Evolutionary conservation across 2,797 vertebrate genomes (phyloP).

Genomic region (Molossus alvarezi): DNA sequence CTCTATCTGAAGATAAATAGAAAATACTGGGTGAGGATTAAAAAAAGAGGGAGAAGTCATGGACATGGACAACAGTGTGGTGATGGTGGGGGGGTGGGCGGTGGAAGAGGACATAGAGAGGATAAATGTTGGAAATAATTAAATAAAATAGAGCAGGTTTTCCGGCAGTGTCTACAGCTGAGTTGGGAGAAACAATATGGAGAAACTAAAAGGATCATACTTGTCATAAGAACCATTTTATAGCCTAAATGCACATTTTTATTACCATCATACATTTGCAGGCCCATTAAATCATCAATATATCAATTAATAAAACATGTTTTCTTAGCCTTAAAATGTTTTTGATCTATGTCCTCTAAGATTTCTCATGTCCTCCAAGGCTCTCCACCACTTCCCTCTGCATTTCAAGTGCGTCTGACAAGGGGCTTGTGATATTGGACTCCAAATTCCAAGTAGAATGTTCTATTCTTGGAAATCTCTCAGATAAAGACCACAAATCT

Average conservation of each 20-base stretch:
- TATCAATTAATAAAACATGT: background rate
- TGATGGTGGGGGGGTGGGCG: no score
- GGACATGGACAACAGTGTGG: no score
- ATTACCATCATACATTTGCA: background rate
- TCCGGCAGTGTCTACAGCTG: background rate
- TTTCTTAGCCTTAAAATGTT: background rate
- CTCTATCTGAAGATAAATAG: no score
- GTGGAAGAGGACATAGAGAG: no score
- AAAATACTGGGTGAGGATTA: no score
- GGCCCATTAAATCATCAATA: background rate
- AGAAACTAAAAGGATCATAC: constrained; percentile 19
- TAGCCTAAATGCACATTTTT: background rate
- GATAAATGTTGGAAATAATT: no score
- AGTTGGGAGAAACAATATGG: background rate
- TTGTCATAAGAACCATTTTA: background rate
- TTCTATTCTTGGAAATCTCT: background rate
- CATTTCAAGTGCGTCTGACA: background rate
- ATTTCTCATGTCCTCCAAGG: background rate
- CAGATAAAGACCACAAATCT: background rate
- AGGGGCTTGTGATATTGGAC: background rate
- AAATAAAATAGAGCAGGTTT: background rate
- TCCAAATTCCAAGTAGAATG: background rate
- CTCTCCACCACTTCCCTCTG: background rate
- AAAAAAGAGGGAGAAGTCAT: no score
- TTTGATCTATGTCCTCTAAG: background rate